Evolutionary conservation across 2,113 vertebrate genomes (phyloP), one percentile per base, ranked within the genome.

Genomic region (Dipodomys stephensi): DNA sequence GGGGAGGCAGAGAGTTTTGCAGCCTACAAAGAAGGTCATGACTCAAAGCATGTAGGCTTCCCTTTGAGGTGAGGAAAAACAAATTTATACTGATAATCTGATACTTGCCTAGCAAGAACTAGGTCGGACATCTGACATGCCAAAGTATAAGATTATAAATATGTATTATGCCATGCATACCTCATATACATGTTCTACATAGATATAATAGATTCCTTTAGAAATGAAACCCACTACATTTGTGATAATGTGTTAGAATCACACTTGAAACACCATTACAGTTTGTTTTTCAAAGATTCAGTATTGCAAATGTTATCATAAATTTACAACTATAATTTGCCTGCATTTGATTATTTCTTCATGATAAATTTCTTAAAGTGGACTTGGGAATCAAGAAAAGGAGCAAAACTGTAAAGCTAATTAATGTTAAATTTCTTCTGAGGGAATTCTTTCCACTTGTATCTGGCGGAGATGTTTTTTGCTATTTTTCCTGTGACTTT

Each of bases 221-320:
- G 53, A 57, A 13, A 57, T 57, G 53, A 57, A 65, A 91, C 60
- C 22, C 23, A 53, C 25, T 72, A 6, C 9, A 71, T 88, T 27
- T 46, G 2, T 23, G 44, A 18, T 64, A n/a, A 64, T 44, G 68
- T 60, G 19, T 81, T 69, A 28, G 32, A 87, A 20, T 4, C 62
- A 32, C 28, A 64, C 8, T 27, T 65, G 25, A 83, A 76, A 78
- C 53, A 27, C 8, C 49, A 69, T 65, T 68, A 16, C 11, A 44
- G 7, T 60, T 77, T 79, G n/a, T 19, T 86, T 57, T 88, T 30
- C 80, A 28, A 23, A 83, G 11, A 82, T 92, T 93, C 25, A 65
- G 3, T 95, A 79, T 44, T 86, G 32, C 6, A 87, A 9, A 62
- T 87, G 83, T 88, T 73, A 81, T 20, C 65, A 88, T 73, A 35